A percentile compares a stretch with the other conserved stretches of the same genome.
These are phyloP conservation scores for Drusus annulatus DNA, from an alignment of 1,140 invertebrate genomes.

Conservation along the genomic window DNA sequence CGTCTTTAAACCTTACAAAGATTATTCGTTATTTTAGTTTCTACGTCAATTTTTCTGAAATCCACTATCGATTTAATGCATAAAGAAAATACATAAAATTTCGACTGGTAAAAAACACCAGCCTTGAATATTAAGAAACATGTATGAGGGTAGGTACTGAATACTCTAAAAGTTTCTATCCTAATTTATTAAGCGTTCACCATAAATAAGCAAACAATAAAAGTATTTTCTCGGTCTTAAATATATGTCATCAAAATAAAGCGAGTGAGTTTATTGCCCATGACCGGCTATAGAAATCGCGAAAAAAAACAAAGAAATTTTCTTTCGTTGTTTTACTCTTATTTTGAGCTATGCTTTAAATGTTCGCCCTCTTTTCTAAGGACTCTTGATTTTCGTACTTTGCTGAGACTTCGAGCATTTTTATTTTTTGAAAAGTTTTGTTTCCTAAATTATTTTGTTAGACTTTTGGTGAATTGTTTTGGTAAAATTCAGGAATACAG, in stretches of 20 bases:
- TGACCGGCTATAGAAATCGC: conserved; percentile 21
- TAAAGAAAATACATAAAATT: no score
- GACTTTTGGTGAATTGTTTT: no score
- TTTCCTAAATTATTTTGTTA: no score
- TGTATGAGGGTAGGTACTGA: no score
- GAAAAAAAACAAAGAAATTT: conserved; percentile 13
- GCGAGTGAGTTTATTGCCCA: conserved; percentile 15
- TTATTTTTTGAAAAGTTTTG: background rate
- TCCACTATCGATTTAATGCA: no score
- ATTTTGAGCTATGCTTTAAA: background rate
- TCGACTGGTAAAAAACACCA: no score
- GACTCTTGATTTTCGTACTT: background rate
- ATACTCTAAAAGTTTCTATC: background rate
- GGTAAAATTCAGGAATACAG: no score
- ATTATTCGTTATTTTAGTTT: no score
- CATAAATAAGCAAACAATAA: conserved; percentile 8
- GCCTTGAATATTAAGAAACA: no score
- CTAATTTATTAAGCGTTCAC: conserved; percentile 19
- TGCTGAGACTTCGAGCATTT: background rate
- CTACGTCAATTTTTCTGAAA: no score
- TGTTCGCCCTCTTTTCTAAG: background rate
- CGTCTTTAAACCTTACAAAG: no score
- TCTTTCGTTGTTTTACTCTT: conserved; percentile 21
- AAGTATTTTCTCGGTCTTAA: background rate
- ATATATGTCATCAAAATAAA: conserved; percentile 17